Evolutionary conservation across 1,140 invertebrate species (phyloP).

Genomic region (Drosophila pallidifrons): DNA sequence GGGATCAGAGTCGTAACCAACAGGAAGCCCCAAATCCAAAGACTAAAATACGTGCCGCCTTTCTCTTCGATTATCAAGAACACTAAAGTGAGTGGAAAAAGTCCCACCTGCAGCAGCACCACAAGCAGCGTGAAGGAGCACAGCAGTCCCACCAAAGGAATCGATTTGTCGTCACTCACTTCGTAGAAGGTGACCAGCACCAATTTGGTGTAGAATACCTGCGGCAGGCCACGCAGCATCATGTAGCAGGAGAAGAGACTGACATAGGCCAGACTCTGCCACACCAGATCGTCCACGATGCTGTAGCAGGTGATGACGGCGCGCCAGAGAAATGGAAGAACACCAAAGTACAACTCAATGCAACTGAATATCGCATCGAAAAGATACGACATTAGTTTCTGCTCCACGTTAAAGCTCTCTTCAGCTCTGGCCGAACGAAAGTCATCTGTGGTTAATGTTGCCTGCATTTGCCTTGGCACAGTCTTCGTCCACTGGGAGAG

Average conservation of each 20-base stretch:
- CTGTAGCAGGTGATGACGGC: conserved; percentile 31
- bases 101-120: conserved; percentile 47
- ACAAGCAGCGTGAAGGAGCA: conserved; percentile 44
- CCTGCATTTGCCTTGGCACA: conserved; percentile 14
- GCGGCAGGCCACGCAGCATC: conserved; percentile 39
- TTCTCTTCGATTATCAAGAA: conserved; percentile 31
- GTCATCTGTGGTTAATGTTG: background rate
- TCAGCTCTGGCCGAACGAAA: conserved; percentile 35
- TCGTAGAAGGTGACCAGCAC: conserved; percentile 34
- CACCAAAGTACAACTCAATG: conserved; percentile 44
- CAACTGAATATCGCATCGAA: conserved; percentile 46
- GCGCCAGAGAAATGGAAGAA: conserved; percentile 41
- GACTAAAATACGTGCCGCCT: conserved; percentile 4
- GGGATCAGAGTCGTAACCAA: background rate
- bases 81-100: conserved; percentile 50
- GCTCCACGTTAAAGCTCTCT: conserved; percentile 16
- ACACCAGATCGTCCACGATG: conserved; percentile 15
- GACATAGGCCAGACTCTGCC: conserved; percentile 57
- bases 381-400: background rate
- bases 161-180: background rate
- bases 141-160: conserved; percentile 48
- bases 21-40: conserved; percentile 37
- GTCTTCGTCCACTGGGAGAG: background rate
- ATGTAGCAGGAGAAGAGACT: conserved; percentile 43
- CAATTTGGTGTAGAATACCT: conserved; percentile 50